A percentile compares a stretch with the other conserved stretches of the same genome.
Evolutionary conservation across 2,888 invertebrate genomes (phyloP).

Genomic region (Zygaena filipendulae): DNA sequence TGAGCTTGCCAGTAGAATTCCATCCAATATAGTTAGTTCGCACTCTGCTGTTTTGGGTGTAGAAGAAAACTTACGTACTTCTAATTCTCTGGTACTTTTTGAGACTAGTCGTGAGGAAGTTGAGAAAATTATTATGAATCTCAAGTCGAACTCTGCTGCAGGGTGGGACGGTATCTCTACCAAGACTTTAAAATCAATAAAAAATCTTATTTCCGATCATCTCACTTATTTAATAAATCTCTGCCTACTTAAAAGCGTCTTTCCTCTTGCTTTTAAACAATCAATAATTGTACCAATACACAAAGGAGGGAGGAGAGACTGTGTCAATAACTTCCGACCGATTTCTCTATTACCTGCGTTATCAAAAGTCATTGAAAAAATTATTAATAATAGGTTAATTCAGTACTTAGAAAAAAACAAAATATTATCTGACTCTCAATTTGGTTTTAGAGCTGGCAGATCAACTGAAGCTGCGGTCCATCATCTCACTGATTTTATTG

Average conservation of each 20-base stretch:
- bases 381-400: slow-evolving; percentile 9
- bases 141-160: slow-evolving; percentile 3
- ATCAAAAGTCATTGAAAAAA: slow-evolving; percentile 13
- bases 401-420: slow-evolving; percentile 7
- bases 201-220: slow-evolving; percentile 1
- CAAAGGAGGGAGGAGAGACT: slow-evolving; percentile 9
- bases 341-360: slow-evolving; percentile 12
- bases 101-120: neutral
- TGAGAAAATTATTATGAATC: slow-evolving; percentile 1
- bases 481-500: neutral
- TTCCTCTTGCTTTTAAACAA: slow-evolving; percentile 8
- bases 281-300: slow-evolving; percentile 7
- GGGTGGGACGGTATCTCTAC: slow-evolving; percentile 7
- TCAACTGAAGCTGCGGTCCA: neutral
- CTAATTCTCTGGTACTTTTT: neutral
- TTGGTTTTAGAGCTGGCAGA: slow-evolving; percentile 8
- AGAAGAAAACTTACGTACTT: neutral
- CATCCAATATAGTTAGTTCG: neutral
- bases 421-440: slow-evolving; percentile 5
- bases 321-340: slow-evolving; percentile 12
- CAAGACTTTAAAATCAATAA: slow-evolving; percentile 3
- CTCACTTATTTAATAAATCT: slow-evolving; percentile 5
- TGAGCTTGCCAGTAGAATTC: neutral
- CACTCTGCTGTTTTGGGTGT: neutral
- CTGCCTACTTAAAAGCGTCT: slow-evolving; percentile 8